Conservation (phyloP, 2,797 vertebrate genomes). For the Pseudocheirus occidentalis region DNA sequence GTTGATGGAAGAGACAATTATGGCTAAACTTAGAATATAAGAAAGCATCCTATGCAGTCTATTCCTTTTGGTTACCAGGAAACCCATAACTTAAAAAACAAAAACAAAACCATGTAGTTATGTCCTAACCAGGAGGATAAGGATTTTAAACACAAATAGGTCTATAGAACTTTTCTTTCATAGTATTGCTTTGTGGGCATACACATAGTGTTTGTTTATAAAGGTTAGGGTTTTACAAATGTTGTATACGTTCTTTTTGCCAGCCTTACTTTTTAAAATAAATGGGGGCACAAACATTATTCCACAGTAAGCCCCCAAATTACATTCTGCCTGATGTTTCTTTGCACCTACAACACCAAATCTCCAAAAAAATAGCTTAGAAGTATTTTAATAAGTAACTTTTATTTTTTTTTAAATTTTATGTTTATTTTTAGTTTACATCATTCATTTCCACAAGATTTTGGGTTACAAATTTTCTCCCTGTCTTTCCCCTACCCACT, state of each 20-base stretch:
- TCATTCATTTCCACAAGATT: too few relatives aligned
- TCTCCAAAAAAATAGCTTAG: too few relatives aligned
- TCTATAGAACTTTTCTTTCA: not conserved
- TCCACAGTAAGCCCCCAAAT: too few relatives aligned
- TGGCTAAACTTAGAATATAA: not conserved
- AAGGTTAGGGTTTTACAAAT: not conserved
- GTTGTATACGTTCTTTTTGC: not conserved
- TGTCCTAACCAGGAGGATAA: not conserved
- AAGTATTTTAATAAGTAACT: too few relatives aligned
- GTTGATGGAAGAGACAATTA: not conserved
- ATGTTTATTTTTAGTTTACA: too few relatives aligned
- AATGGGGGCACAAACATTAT: too few relatives aligned
- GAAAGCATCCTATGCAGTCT: not conserved
- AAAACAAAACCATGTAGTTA: not conserved
- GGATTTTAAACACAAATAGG: not conserved
- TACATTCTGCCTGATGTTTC: too few relatives aligned
- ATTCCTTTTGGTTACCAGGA: constrained; percentile 1
- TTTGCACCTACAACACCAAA: too few relatives aligned
- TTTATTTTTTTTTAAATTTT: not conserved
- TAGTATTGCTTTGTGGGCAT: not conserved
- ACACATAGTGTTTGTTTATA: not conserved
- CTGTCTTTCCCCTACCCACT: too few relatives aligned
- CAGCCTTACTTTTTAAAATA: not conserved
- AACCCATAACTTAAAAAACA: not conserved
- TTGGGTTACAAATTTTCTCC: too few relatives aligned